A percentile compares a stretch with the other conserved stretches of the same genome.
phyloP scores from a whole-genome alignment of 2,113 vertebrate species.

The Bufo gargarizans region DNA sequence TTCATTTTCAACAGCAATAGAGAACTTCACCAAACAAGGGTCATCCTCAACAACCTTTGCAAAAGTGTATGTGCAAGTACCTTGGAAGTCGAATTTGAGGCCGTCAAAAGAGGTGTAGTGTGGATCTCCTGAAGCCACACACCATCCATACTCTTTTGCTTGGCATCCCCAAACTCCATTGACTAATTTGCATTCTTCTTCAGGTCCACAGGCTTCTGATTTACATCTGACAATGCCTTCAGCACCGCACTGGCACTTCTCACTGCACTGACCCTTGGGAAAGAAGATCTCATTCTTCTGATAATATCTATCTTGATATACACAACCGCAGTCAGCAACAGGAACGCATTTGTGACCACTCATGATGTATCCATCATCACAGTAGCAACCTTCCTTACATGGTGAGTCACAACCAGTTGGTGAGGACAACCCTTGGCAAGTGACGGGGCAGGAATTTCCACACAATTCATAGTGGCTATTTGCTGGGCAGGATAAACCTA shows the following conservation, averaged over 20 bases:
- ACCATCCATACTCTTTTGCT: slow-evolving; percentile 9
- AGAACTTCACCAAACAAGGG: slow-evolving; percentile 25
- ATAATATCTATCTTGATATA: slow-evolving; percentile 57
- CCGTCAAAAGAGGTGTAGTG: slow-evolving; percentile 62
- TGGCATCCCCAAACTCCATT: slow-evolving; percentile 56
- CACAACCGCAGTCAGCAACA: slow-evolving; percentile 64
- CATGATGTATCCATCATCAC: slow-evolving; percentile 66
- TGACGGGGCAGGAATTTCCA: slow-evolving; percentile 64
- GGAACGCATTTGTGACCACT: slow-evolving; percentile 66
- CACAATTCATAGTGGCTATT: slow-evolving; percentile 75
- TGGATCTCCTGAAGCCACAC: slow-evolving; percentile 53
- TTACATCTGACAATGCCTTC: slow-evolving; percentile 34
- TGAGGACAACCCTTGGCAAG: slow-evolving; percentile 53
- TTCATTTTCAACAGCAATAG: slow-evolving; percentile 54
- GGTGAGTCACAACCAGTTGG: slow-evolving; percentile 55
- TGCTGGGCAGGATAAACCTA: slow-evolving; percentile 65
- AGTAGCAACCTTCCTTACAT: slow-evolving; percentile 66
- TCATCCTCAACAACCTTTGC: slow-evolving; percentile 38
- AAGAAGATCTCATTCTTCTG: slow-evolving; percentile 61
- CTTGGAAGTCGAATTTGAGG: slow-evolving; percentile 59
- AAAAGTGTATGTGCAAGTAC: slow-evolving; percentile 61
- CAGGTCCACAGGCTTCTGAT: slow-evolving; percentile 35
- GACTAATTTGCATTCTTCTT: slow-evolving; percentile 30
- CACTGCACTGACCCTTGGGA: slow-evolving; percentile 57
- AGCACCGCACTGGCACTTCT: slow-evolving; percentile 52